phyloP scores from a whole-genome alignment of 1,140 invertebrate genomes.

The Anastrepha obliqua region DNA sequence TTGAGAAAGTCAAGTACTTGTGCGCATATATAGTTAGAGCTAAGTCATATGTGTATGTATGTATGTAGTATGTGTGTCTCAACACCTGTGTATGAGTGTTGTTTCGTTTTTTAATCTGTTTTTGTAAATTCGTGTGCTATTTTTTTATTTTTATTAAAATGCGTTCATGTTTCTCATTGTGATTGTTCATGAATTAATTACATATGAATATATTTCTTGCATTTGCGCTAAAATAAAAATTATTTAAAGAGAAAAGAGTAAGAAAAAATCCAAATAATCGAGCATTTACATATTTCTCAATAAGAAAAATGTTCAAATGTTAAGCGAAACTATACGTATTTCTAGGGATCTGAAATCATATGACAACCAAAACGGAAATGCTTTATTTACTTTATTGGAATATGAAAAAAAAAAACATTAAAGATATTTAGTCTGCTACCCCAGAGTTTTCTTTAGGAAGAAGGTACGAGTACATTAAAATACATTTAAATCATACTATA shows the following conservation, averaged over 20 bases:
- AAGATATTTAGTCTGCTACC: constrained; percentile 49
- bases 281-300: constrained; percentile 55
- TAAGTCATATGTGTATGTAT: neutral
- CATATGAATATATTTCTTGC: constrained; percentile 36
- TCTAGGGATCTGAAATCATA: neutral
- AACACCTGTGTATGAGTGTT: constrained; percentile 27
- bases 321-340: neutral
- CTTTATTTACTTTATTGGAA: neutral
- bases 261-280: constrained; percentile 59
- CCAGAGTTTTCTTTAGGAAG: neutral
- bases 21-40: neutral
- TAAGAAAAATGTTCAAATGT: constrained; percentile 31
- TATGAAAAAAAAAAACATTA: constrained; percentile 16
- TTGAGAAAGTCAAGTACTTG: neutral
- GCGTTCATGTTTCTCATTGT: neutral
- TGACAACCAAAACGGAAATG: constrained; percentile 23
- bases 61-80: constrained; percentile 12
- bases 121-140: constrained; percentile 57
- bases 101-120: constrained; percentile 53
- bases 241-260: constrained; percentile 26
- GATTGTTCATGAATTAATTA: neutral
- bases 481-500: neutral
- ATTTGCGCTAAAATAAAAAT: constrained; percentile 45
- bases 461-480: neutral
- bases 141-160: neutral